phyloP scores from a whole-genome alignment of 2,113 vertebrate genomes.

The Psettodes erumei region DNA sequence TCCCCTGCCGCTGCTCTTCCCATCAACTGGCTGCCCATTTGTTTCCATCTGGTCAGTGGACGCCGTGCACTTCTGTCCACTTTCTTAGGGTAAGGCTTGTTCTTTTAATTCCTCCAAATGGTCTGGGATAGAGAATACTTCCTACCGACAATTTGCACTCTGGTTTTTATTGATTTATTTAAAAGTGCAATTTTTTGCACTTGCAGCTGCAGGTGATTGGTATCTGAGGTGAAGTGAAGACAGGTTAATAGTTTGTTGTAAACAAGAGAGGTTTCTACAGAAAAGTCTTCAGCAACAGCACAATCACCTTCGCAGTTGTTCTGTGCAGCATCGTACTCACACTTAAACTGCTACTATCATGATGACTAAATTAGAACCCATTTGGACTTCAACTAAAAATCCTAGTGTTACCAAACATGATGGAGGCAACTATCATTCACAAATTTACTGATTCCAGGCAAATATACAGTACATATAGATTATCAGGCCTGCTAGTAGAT shows the following conservation, averaged over 20 bases:
- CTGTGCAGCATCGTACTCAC: neutral
- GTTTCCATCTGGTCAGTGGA: constrained; percentile 52
- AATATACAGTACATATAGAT: constrained; percentile 1
- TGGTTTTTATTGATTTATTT: neutral
- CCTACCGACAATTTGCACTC: neutral
- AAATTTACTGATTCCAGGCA: constrained; percentile 15
- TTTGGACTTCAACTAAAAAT: constrained; percentile 8
- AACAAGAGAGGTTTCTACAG: neutral
- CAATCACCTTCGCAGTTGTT: neutral
- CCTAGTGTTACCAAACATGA: constrained; percentile 3
- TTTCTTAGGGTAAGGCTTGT: constrained; percentile 11
- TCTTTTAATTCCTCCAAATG: constrained; percentile 41
- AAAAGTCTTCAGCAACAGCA: neutral
- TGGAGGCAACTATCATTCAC: constrained; percentile 20
- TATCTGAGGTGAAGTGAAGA: neutral
- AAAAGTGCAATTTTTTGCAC: neutral
- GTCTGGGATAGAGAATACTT: constrained; percentile 7
- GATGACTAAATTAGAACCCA: constrained; percentile 6
- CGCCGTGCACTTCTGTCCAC: constrained; percentile 37
- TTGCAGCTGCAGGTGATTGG: neutral
- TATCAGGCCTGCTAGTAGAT: neutral
- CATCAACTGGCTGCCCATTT: constrained; percentile 61
- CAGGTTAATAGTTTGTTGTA: neutral
- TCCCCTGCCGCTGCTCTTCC: constrained; percentile 50
- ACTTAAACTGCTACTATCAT: neutral